Conservation (phyloP, 2,888 invertebrate species). For the Xanthorhoe designata region DNA sequence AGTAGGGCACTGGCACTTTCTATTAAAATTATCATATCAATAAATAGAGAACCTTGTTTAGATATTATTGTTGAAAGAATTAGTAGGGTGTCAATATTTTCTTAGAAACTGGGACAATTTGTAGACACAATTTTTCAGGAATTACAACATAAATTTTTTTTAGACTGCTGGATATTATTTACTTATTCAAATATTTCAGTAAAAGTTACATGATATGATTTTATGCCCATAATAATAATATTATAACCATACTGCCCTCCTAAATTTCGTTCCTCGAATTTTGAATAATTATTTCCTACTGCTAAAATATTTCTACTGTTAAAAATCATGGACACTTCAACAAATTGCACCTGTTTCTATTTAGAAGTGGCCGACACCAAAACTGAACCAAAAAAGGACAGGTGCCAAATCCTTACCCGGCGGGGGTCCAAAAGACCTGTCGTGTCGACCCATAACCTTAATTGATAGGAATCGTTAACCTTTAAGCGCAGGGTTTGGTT, state of each 20-base stretch:
- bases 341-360: constrained; percentile 74
- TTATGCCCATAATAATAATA: too few species aligned
- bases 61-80: constrained; percentile 49
- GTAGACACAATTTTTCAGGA: not conserved
- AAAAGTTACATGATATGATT: too few species aligned
- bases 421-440: constrained; percentile 73
- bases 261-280: not conserved
- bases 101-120: constrained; percentile 2
- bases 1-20: constrained; percentile 80
- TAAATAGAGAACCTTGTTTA: constrained; percentile 64
- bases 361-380: constrained; percentile 72
- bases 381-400: constrained; percentile 72
- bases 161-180: too few species aligned
- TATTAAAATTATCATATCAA: constrained; percentile 80
- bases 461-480: constrained; percentile 85
- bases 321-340: constrained; percentile 53
- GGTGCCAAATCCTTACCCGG: constrained; percentile 80
- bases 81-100: constrained; percentile 49
- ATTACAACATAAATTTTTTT: too few species aligned
- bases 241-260: too few species aligned
- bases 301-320: too few species aligned
- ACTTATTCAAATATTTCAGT: too few species aligned
- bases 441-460: constrained; percentile 82
- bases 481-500: constrained; percentile 79
- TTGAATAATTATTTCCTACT: not conserved